Evolutionary conservation across 2,888 invertebrate genomes (phyloP).

Genomic region (Antitype chi): DNA sequence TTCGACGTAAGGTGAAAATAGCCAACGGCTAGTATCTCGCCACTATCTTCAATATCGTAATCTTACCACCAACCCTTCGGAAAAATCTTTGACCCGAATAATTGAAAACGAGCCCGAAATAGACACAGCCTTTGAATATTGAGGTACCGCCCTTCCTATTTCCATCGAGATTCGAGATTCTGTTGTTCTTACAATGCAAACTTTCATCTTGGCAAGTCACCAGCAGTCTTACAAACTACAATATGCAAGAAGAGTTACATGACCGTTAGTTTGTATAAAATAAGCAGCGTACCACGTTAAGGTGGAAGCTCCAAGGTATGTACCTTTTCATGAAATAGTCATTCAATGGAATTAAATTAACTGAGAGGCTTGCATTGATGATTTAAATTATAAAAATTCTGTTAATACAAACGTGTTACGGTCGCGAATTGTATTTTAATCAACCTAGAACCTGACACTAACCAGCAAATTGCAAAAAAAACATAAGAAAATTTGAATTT

Average conservation of each 20-base stretch:
- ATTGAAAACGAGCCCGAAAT: conserved; percentile 23
- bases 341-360: too few species aligned
- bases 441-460: too few species aligned
- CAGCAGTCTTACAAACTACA: conserved; percentile 23
- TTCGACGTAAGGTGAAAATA: conserved; percentile 8
- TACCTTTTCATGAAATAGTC: too few species aligned
- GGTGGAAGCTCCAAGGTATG: neutral
- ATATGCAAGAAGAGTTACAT: conserved; percentile 31
- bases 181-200: conserved; percentile 41
- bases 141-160: neutral
- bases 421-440: too few species aligned
- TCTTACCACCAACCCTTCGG: conserved; percentile 25
- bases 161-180: conserved; percentile 22
- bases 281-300: conserved; percentile 29
- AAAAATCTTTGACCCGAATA: conserved; percentile 24
- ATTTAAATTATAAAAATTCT: too few species aligned
- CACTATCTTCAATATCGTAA: conserved; percentile 20
- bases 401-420: too few species aligned
- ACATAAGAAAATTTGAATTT: too few species aligned
- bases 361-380: too few species aligned
- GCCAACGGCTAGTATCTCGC: neutral
- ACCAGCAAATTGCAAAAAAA: too few species aligned
- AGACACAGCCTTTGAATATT: conserved; percentile 18
- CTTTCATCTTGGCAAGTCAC: conserved; percentile 28
- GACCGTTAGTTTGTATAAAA: conserved; percentile 51